Evolutionary conservation across 2,888 invertebrate genomes (phyloP), one percentile per base, ranked within the genome.

Genomic region (Caenorhabditis sp.): DNA sequence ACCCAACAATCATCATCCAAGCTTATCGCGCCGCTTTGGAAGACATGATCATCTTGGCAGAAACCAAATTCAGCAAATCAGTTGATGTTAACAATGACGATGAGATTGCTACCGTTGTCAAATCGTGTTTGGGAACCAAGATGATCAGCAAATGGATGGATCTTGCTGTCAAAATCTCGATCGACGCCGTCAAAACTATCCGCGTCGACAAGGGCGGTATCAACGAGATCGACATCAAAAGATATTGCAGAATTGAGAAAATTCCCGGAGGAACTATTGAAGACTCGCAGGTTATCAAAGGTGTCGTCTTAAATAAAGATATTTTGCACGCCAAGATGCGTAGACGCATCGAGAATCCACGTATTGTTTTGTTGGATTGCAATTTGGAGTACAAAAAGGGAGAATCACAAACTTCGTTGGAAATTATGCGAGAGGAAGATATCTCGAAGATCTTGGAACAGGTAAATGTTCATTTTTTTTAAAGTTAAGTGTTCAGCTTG

Each of bases 251-350:
- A 59, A 84, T 87, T 64, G 86, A 86, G 67, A 85, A 91, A 90
- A 93, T 99, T 82, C 97, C 99, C 0, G 99, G 99, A 26, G 97
- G 96, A 12, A 91, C 93, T 0, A 93, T 99, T 67, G 97, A 97
- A 85, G 97, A 99, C 80, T 97, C 95, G 0, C 91, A 92, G 79
- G 96, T 99, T 8, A 90, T 99, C 43, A 93, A 92, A 81, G 99
- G 99, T 52, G 93, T 99, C 17, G 97, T 99, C 95, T 89, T 99
- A 69, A 99, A 99, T 90, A 99, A 99, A 90, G 99, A 99, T 88
- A 95, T 99, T 0, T 95, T 95, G 0, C 99, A 99, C 89, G 93
- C 96, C 0, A 97, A 97, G 91, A 99, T 99, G 99, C 91, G 92
- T 82, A 92, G 97, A 56, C 92, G 92, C 83, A 95, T 99, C 84